These are phyloP conservation scores for Callipepla squamata DNA, from an alignment of 2,113 vertebrate genomes.

Conservation along the genomic window DNA sequence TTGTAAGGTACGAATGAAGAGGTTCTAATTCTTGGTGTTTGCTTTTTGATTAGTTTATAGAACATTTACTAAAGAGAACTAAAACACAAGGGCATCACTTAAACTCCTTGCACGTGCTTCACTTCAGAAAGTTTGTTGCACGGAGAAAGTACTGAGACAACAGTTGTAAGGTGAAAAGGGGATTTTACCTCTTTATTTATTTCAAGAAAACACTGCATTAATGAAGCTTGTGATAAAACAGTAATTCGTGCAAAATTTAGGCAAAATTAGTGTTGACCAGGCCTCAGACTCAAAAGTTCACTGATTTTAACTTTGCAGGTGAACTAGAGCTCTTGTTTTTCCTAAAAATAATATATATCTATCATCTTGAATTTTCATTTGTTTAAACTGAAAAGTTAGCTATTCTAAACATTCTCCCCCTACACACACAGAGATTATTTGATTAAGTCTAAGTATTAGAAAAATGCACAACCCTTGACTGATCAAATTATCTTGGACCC, in stretches of 20 bases:
- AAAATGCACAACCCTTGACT: background rate
- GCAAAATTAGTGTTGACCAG: background rate
- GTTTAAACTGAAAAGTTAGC: background rate
- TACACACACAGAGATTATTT: background rate
- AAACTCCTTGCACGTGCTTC: background rate
- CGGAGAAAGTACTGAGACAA: background rate
- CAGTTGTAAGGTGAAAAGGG: background rate
- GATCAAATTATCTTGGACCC: background rate
- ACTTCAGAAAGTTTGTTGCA: background rate
- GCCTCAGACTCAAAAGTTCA: background rate
- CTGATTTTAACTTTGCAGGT: background rate
- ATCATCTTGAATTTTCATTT: background rate
- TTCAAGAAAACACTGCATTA: background rate
- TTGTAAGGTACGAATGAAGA: background rate
- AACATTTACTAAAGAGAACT: background rate
- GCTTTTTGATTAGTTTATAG: background rate
- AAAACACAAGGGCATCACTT: background rate
- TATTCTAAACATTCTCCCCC: background rate
- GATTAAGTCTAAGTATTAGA: background rate
- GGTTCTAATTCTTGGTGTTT: background rate
- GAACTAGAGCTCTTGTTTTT: background rate
- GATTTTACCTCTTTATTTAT: background rate
- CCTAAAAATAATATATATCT: background rate
- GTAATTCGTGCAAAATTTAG: background rate
- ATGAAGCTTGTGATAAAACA: background rate